Conservation (phyloP, 2,888 invertebrate genomes). For the Steinernema carpocapsae region DNA sequence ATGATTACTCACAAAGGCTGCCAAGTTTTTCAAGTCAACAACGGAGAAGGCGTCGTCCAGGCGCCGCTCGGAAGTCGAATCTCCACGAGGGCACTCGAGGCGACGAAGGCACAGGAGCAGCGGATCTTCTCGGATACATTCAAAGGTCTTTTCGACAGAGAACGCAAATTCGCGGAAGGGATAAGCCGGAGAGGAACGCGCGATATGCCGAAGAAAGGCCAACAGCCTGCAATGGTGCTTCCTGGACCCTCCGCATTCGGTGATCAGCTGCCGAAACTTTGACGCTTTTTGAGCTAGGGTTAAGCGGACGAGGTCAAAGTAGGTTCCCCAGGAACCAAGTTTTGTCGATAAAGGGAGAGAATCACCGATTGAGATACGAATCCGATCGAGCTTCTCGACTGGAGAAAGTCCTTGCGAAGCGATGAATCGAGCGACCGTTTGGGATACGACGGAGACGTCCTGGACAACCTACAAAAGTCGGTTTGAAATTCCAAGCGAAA, state of each 20-base stretch:
- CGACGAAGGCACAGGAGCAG: slow-evolving; percentile 24
- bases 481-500: no score
- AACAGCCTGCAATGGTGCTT: background rate
- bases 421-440: background rate
- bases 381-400: background rate
- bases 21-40: slow-evolving; percentile 9
- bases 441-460: background rate
- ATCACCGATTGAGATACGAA: background rate
- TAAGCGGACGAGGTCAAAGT: slow-evolving; percentile 25
- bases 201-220: background rate
- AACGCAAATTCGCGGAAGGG: background rate
- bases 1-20: background rate
- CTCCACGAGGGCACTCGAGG: background rate
- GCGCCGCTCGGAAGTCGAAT: background rate
- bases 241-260: background rate
- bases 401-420: slow-evolving; percentile 10
- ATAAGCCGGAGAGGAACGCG: background rate
- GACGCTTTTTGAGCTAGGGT: background rate
- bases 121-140: slow-evolving; percentile 1
- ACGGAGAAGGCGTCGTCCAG: slow-evolving; percentile 7
- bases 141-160: background rate
- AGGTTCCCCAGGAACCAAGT: slow-evolving; percentile 8
- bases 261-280: background rate
- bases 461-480: no score
- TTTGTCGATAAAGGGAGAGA: slow-evolving; percentile 2